Evolutionary conservation across 30 jellyfish, hydroid and myxozoan genomes (phyloP).

Genomic region (Aurelia aurita): DNA sequence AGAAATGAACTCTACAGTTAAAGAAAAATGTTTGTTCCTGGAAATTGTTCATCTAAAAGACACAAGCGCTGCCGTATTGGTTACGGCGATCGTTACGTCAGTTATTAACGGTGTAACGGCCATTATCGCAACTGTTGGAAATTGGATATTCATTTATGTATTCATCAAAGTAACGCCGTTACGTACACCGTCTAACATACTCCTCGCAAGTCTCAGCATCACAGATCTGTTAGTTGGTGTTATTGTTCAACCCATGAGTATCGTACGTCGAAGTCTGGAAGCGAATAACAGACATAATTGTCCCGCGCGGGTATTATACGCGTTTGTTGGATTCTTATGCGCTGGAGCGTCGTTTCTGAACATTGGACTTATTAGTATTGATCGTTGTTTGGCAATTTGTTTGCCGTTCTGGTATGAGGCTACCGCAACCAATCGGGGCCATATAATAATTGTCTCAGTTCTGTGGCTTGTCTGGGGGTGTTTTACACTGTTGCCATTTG

Average conservation of each 20-base stretch:
- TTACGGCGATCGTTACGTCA: slow-evolving; percentile 42
- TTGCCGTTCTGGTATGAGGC: slow-evolving; percentile 47
- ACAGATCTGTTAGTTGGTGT: slow-evolving; percentile 60
- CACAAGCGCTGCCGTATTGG: background rate
- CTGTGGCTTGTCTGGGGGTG: slow-evolving; percentile 56
- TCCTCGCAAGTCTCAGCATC: slow-evolving; percentile 62
- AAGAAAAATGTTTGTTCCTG: slow-evolving; percentile 48
- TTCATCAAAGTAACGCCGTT: slow-evolving; percentile 19
- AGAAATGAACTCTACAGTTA: slow-evolving; percentile 22
- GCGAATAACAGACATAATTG: slow-evolving; percentile 19
- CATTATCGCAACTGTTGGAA: slow-evolving; percentile 37
- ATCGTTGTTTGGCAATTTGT: slow-evolving; percentile 52
- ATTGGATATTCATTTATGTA: slow-evolving; percentile 24
- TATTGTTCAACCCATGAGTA: slow-evolving; percentile 56
- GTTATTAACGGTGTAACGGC: slow-evolving; percentile 47
- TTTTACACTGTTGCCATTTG: slow-evolving; percentile 53
- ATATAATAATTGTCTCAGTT: background rate
- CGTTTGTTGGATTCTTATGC: slow-evolving; percentile 53
- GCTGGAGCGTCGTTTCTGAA: slow-evolving; percentile 67
- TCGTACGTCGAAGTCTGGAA: slow-evolving; percentile 50
- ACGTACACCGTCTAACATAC: slow-evolving; percentile 46
- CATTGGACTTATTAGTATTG: slow-evolving; percentile 45
- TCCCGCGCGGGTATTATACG: slow-evolving; percentile 24
- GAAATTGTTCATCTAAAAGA: slow-evolving; percentile 35
- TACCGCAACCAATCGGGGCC: slow-evolving; percentile 25